These are phyloP conservation scores for Megalopta genalis DNA, from an alignment of 1,140 invertebrate genomes.

Conservation along the genomic window DNA sequence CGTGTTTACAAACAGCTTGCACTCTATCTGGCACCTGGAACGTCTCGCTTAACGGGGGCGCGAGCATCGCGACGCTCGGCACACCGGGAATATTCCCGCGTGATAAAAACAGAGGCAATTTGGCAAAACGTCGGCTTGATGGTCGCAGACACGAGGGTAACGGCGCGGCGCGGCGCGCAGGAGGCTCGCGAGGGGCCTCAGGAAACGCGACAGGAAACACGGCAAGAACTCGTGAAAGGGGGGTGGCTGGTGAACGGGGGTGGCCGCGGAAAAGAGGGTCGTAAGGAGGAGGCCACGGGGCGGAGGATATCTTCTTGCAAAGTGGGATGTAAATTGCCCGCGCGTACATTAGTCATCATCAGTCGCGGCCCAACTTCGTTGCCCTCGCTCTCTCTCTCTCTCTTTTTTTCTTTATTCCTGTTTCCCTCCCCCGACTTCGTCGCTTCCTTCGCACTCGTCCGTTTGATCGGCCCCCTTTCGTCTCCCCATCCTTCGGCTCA, in stretches of 20 bases:
- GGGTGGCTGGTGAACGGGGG: not conserved
- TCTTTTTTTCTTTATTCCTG: not conserved
- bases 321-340: conserved; percentile 70
- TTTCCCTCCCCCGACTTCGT: not conserved
- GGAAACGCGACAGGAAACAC: conserved; percentile 36
- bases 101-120: conserved; percentile 71
- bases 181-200: conserved; percentile 34
- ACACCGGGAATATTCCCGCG: conserved; percentile 47
- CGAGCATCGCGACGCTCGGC: not conserved
- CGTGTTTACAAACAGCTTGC: not conserved
- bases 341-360: conserved; percentile 71
- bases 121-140: conserved; percentile 70
- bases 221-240: conserved; percentile 40
- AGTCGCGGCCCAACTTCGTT: conserved; percentile 63
- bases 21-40: not conserved
- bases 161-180: conserved; percentile 22
- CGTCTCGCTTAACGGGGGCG: conserved; percentile 1
- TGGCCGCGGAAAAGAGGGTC: conserved; percentile 32
- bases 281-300: conserved; percentile 31
- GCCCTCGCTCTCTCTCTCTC: not conserved
- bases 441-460: not conserved
- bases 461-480: conserved; percentile 8
- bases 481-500: conserved; percentile 3
- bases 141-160: conserved; percentile 54
- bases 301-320: conserved; percentile 59